Conservation (phyloP, 2,888 invertebrate genomes). For the Drosophila austrosaltans region DNA sequence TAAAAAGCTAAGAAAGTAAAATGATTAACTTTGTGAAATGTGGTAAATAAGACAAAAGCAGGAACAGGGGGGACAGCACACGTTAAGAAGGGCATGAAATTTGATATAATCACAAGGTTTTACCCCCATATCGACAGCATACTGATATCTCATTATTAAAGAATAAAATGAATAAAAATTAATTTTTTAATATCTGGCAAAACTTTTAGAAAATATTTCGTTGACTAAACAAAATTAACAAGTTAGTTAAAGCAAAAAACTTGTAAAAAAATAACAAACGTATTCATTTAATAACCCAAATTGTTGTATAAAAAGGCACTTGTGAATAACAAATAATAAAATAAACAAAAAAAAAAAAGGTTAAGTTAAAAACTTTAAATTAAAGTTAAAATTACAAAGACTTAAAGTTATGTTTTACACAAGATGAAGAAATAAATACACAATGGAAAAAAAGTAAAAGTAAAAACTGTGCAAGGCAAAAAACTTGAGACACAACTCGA, state of each 20-base stretch:
- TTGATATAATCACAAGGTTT: background rate
- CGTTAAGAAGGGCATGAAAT: background rate
- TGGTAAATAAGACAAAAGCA: background rate
- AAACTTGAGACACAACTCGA: conserved; percentile 30
- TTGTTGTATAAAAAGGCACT: no score
- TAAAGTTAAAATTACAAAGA: conserved; percentile 49
- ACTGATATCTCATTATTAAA: background rate
- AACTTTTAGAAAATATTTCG: no score
- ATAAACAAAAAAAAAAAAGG: conserved; percentile 27
- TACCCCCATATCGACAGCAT: background rate
- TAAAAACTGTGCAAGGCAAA: conserved; percentile 53
- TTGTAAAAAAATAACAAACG: no score
- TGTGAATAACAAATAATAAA: conserved; percentile 28
- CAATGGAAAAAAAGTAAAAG: conserved; percentile 61
- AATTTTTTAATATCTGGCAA: no score
- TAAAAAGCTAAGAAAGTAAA: conserved; percentile 46
- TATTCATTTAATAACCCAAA: no score
- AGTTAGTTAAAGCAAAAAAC: background rate
- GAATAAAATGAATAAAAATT: background rate
- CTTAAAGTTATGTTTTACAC: conserved; percentile 37
- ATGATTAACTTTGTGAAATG: conserved; percentile 53
- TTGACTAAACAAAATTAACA: no score
- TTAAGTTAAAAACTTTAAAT: conserved; percentile 34
- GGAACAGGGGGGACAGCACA: background rate
- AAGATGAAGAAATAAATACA: conserved; percentile 17